These are phyloP conservation scores for Girardia tigrina DNA, from an alignment of 2,888 invertebrate species.

Conservation along the genomic window DNA sequence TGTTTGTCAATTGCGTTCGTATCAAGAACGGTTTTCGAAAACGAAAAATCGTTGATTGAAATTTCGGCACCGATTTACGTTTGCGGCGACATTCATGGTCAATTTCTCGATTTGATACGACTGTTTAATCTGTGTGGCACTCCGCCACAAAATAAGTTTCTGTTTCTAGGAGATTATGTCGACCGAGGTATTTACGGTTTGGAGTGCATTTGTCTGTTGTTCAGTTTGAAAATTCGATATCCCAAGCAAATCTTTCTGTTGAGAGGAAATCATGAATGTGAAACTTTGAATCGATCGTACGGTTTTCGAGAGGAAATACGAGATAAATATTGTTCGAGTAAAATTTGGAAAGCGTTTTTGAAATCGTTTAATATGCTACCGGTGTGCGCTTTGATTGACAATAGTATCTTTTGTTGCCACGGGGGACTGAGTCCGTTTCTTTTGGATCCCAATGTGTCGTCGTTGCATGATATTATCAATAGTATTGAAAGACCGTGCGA, in stretches of 20 bases:
- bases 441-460: not conserved
- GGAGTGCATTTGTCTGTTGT: slow-evolving; percentile 27
- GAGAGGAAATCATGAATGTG: slow-evolving; percentile 34
- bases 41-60: slow-evolving; percentile 27
- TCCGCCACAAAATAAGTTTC: slow-evolving; percentile 29
- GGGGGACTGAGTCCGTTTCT: slow-evolving; percentile 29
- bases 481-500: slow-evolving; percentile 5
- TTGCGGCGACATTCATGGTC: slow-evolving; percentile 34
- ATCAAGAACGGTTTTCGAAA: slow-evolving; percentile 24
- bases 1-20: no score
- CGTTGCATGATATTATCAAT: not conserved
- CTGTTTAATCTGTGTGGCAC: slow-evolving; percentile 19
- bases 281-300: slow-evolving; percentile 30
- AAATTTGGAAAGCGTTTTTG: slow-evolving; percentile 27
- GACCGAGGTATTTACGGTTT: slow-evolving; percentile 28
- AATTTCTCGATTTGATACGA: slow-evolving; percentile 33
- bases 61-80: slow-evolving; percentile 26
- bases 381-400: slow-evolving; percentile 28
- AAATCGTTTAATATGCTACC: slow-evolving; percentile 30
- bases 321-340: slow-evolving; percentile 29
- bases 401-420: slow-evolving; percentile 32
- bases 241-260: slow-evolving; percentile 31
- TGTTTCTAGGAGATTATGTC: slow-evolving; percentile 33
- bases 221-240: slow-evolving; percentile 29
- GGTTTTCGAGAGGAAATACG: slow-evolving; percentile 32